A percentile compares a stretch with the other conserved stretches of the same genome.
Evolutionary conservation across 1,140 invertebrate species (phyloP).

Genomic region (Tenebrio molitor): DNA sequence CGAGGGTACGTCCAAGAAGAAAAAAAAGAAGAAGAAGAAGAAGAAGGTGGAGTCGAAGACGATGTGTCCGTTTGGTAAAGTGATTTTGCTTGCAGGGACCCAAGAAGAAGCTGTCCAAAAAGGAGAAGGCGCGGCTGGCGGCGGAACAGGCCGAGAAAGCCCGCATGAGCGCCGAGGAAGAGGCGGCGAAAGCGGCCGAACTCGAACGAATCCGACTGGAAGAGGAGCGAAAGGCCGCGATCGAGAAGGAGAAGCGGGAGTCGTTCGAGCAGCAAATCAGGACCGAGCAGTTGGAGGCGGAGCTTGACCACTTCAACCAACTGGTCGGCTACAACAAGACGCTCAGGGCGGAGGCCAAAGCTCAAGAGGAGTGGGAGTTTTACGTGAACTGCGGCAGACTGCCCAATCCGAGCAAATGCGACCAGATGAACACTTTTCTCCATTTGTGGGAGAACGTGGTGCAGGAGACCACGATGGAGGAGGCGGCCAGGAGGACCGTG

Average conservation of each 20-base stretch:
- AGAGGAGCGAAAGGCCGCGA: constrained; percentile 52
- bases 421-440: constrained; percentile 74
- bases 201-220: constrained; percentile 60
- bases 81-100: constrained; percentile 51
- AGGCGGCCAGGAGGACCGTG: constrained; percentile 63
- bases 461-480: constrained; percentile 66
- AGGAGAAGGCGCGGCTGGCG: constrained; percentile 67
- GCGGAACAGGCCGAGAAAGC: constrained; percentile 66
- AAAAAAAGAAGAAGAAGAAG: constrained; percentile 43
- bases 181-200: constrained; percentile 63
- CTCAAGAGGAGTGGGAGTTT: constrained; percentile 69
- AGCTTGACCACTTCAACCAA: constrained; percentile 37
- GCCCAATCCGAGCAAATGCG: constrained; percentile 72
- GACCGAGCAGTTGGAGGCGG: constrained; percentile 55
- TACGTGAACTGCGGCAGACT: constrained; percentile 75
- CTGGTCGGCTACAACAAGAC: constrained; percentile 41
- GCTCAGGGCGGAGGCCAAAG: background rate
- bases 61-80: background rate
- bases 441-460: constrained; percentile 72
- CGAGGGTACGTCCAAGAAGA: constrained; percentile 1
- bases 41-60: constrained; percentile 7
- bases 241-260: constrained; percentile 59
- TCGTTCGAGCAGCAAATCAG: constrained; percentile 55
- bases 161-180: constrained; percentile 66
- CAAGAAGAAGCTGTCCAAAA: constrained; percentile 67